Evolutionary conservation across 2,888 invertebrate species (phyloP).

Genomic region (Machimus rusticus): DNA sequence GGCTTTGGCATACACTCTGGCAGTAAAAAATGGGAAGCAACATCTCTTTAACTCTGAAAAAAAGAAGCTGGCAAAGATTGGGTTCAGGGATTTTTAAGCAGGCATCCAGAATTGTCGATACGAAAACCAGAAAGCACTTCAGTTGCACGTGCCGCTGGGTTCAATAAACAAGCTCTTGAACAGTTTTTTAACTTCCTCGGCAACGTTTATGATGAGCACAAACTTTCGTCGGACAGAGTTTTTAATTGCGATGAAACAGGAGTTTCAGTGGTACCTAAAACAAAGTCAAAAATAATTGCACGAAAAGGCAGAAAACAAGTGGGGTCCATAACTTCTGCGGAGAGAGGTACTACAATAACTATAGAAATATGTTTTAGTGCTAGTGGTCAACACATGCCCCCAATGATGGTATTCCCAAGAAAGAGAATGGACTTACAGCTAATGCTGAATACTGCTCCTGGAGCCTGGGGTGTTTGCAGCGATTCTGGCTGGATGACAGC

Average conservation of each 20-base stretch:
- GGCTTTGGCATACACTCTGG: slow-evolving; percentile 7
- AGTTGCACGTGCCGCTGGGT: not conserved
- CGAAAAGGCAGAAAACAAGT: slow-evolving; percentile 38
- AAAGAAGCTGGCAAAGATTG: slow-evolving; percentile 8
- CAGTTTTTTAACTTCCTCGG: slow-evolving; percentile 5
- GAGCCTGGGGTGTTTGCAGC: too few species aligned
- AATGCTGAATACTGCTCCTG: too few species aligned
- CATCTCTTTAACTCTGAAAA: not conserved
- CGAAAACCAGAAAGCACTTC: slow-evolving; percentile 18
- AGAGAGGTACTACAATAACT: not conserved
- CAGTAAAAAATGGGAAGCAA: not conserved
- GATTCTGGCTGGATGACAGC: too few species aligned
- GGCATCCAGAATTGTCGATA: not conserved
- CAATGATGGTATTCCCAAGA: too few species aligned
- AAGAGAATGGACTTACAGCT: too few species aligned
- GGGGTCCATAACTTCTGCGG: not conserved
- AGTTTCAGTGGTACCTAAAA: not conserved
- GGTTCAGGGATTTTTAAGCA: slow-evolving; percentile 9
- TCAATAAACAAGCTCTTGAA: not conserved
- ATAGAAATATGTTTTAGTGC: too few species aligned
- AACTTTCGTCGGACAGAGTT: too few species aligned
- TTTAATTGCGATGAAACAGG: too few species aligned
- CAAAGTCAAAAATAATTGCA: slow-evolving; percentile 35
- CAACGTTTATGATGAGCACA: not conserved
- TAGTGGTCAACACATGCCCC: too few species aligned